Base-by-base conservation (phyloP, 1,140 invertebrate species). In the Nymphalis io region DNA sequence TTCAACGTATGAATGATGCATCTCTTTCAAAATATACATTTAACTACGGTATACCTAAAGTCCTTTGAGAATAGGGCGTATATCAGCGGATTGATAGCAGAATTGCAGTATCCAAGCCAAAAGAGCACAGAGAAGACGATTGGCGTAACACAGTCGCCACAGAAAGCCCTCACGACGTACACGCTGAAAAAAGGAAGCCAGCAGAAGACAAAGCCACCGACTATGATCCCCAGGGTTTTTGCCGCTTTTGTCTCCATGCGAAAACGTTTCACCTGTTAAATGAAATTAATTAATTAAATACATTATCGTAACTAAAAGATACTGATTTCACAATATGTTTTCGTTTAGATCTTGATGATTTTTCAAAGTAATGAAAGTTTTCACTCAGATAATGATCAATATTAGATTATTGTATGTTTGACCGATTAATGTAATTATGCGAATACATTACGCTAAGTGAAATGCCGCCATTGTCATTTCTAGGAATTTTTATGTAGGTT, bases 61-160 rank as follows among this genome's bases (percentile, higher is more conserved):
- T 98, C 97, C 86, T 97, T 96, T 78, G 96, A 98, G 89, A 98
- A 98, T 55, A 98, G 93, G 8, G 97, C 97, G 85, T 98, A 99
- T 73, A 98, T 97, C 78, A 96, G 94, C 1, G 98, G 98, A 87
- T 99, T 99, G 70, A 98, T 95, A 21, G 98, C 97, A 12, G 96
- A 98, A 89, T 99, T 99, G 85, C 97, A 97, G 88, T 99, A 99
- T 1, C 98, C 98, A 23, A 99, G 93, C 98, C 98, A 99, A 90
- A 99, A 99, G 8, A 99, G 94, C 1, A 99, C 94, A 46, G 96
- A 98, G 90, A 99, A 98, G 40, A 97, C 91, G 51, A 96, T 93
- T 1, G 95, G 94, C 62, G 96, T 94, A 39, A 97, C 96, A 86
- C 96, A 97, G 61, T 95, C 93, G 1, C 93, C 93, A 75, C 96